Conservation (phyloP, 2,797 vertebrate genomes). For the Platyrinchus mystaceus region DNA sequence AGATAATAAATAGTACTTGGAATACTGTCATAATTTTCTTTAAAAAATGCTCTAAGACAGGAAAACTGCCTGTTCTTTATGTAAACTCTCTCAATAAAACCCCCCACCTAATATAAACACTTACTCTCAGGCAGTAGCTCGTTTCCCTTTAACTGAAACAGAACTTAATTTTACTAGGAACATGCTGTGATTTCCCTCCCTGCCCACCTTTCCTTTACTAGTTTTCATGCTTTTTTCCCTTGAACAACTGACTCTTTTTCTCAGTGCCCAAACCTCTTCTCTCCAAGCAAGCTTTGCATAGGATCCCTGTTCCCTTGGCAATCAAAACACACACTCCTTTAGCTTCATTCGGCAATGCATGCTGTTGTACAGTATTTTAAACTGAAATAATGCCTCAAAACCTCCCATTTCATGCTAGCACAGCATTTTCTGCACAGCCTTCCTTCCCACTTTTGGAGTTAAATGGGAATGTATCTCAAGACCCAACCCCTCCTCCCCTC, state of each 20-base stretch:
- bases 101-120: not conserved
- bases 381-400: not conserved
- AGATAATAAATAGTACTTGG: not conserved
- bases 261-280: not conserved
- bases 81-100: not conserved
- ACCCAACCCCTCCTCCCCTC: not conserved
- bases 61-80: not conserved
- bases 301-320: not conserved
- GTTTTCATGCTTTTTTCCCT: not conserved
- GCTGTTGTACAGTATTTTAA: not conserved
- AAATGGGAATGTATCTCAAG: not conserved
- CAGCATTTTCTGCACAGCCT: not conserved
- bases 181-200: not conserved
- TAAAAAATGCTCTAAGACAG: not conserved
- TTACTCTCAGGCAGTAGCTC: not conserved
- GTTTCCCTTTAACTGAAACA: not conserved
- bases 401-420: not conserved
- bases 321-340: not conserved
- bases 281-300: not conserved
- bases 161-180: not conserved
- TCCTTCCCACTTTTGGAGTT: not conserved
- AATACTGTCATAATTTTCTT: not conserved
- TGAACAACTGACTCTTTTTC: not conserved
- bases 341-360: not conserved
- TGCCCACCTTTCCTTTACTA: not conserved